Percentiles rank a stretch among this genome's conserved stretches.
These are phyloP conservation scores for Synanthedon myopaeformis DNA, from an alignment of 2,888 invertebrate genomes.

Conservation along the genomic window DNA sequence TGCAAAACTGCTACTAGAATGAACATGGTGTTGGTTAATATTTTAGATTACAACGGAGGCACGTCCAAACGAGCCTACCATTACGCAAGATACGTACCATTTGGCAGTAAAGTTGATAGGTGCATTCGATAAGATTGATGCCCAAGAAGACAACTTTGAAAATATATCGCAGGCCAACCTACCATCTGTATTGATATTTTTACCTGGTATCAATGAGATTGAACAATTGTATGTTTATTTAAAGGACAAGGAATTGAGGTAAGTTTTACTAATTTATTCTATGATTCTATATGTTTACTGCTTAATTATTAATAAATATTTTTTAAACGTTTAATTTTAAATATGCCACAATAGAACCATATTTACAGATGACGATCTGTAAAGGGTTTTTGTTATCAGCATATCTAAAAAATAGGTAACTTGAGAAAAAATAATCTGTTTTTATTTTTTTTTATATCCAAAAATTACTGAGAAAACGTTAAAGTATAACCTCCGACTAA, in stretches of 20 bases:
- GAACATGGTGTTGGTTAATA: too few relatives aligned
- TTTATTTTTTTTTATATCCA: too few relatives aligned
- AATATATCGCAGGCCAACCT: slow-evolving; percentile 31
- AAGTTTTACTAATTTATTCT: slow-evolving; percentile 4
- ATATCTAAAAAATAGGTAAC: too few relatives aligned
- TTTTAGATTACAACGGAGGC: too few relatives aligned
- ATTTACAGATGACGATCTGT: too few relatives aligned
- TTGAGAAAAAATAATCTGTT: too few relatives aligned
- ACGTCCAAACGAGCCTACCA: slow-evolving; percentile 56
- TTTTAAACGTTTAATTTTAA: not conserved
- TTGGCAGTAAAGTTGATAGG: slow-evolving; percentile 73
- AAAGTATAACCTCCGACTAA: too few relatives aligned
- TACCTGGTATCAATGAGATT: slow-evolving; percentile 91
- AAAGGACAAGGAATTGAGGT: slow-evolving; percentile 34
- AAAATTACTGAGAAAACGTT: too few relatives aligned
- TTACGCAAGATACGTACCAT: slow-evolving; percentile 71
- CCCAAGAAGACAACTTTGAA: slow-evolving; percentile 37
- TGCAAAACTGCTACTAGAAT: too few relatives aligned
- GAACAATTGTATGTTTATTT: slow-evolving; percentile 73
- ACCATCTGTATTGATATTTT: slow-evolving; percentile 85
- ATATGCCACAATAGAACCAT: not conserved
- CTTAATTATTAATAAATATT: too few relatives aligned
- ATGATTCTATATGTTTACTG: not conserved
- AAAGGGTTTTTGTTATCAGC: too few relatives aligned
- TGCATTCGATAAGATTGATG: slow-evolving; percentile 75